Base-by-base conservation (phyloP, 64 coral and sea anemone species). In the Stylophora pistillata region DNA sequence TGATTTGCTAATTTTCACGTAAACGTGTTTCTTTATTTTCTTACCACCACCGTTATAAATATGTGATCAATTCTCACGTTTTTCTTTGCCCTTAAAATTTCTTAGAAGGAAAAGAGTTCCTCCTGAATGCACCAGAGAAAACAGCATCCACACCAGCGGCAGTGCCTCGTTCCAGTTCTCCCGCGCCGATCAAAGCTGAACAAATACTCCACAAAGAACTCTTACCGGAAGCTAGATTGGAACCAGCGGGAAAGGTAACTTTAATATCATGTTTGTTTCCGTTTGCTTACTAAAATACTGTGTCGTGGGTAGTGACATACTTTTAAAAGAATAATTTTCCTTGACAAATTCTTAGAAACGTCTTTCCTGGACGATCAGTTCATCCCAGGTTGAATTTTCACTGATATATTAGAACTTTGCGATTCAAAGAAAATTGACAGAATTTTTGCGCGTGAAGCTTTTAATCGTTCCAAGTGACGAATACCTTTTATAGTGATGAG, bases 131-230 rank as follows among this genome's bases (percentile, higher is more conserved):
- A 5, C 16, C 62, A 27, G 62, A 65, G 41, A 23, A 34, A 18
- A 28, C 17, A 13, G 10, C 15, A 28, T 20, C 3, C 7, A 81
- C 16, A 82, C 56, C 21, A 31, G 14, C 29, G 16, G 58, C 62
- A 31, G 32, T 58, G 2, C 26, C 77, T 79, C 54, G 77, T 58
- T 55, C 62, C 62, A 84, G 61, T 68, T 84, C 80, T 69, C 61
- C 80, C 21, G 62, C 80, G 58, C 80, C 60, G 9, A 84, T 84
- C 33, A 84, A 84, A 84, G 61, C 62, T 84, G 80, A 70, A 53
- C 80, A 84, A 84, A 84, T 84, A 70, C 61, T 84, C 26, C 61
- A 84, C 62, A 68, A 84, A 25, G 62, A 84, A 84, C 20, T 70
- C 6, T 54, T 84, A 37, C 21, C 33, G 14, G 61, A 84, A 69